These are phyloP conservation scores for Sander vitreus DNA, from an alignment of 2,113 vertebrate species.

Conservation along the genomic window DNA sequence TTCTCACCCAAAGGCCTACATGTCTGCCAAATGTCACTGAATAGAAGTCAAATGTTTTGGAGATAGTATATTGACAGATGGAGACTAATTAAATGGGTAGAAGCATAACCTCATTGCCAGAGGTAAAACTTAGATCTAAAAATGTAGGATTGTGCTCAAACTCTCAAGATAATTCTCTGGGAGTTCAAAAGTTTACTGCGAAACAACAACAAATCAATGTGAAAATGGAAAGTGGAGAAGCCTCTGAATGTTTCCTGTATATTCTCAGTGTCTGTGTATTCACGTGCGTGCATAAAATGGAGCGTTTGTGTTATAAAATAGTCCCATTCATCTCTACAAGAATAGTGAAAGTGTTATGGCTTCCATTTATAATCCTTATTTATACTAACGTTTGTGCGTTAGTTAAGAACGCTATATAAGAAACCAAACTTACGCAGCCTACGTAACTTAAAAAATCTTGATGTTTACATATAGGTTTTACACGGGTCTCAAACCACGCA, in stretches of 20 bases:
- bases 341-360: not conserved
- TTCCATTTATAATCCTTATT: not conserved
- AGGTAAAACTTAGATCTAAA: slow-evolving; percentile 16
- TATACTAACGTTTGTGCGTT: too few species aligned
- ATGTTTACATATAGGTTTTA: too few species aligned
- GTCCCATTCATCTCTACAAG: not conserved
- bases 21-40: slow-evolving; percentile 22
- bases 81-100: slow-evolving; percentile 40
- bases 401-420: too few species aligned
- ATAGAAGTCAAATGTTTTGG: slow-evolving; percentile 7
- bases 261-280: not conserved
- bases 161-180: not conserved
- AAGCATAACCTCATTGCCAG: slow-evolving; percentile 21
- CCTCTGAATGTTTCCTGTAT: too few species aligned
- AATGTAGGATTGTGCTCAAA: not conserved
- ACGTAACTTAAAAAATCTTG: too few species aligned
- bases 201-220: not conserved
- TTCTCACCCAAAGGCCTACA: not conserved
- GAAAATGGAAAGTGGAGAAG: not conserved
- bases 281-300: not conserved
- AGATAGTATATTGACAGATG: slow-evolving; percentile 26
- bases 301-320: not conserved
- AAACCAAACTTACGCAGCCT: too few species aligned
- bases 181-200: slow-evolving; percentile 1
- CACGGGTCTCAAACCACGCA: too few species aligned